A percentile compares a stretch with the other conserved stretches of the same genome.
phyloP scores from a whole-genome alignment of 2,113 vertebrate genomes.

The Electrona antarctica region DNA sequence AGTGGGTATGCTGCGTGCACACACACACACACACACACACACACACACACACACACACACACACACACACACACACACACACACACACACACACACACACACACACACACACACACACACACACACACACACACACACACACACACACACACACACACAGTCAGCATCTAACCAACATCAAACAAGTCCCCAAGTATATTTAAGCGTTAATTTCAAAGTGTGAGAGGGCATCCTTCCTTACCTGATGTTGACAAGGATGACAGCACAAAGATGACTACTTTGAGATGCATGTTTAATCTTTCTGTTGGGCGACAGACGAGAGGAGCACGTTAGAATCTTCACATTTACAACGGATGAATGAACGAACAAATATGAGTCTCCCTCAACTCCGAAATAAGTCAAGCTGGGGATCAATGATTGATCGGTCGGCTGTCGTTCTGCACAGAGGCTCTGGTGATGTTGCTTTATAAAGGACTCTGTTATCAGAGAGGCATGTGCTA shows the following conservation, averaged over 20 bases:
- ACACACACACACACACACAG: no score
- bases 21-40: no score
- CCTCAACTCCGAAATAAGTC: neutral
- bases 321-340: conserved; percentile 9
- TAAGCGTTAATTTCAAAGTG: neutral
- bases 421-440: conserved; percentile 32
- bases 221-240: conserved; percentile 44
- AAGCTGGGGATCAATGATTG: conserved; percentile 12
- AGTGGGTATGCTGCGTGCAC: conserved; percentile 66
- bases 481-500: conserved; percentile 75
- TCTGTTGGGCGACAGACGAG: conserved; percentile 52
- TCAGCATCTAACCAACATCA: no score
- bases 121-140: no score
- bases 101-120: no score
- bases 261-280: conserved; percentile 53
- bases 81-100: no score
- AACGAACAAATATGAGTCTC: neutral
- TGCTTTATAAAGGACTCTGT: conserved; percentile 76
- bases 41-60: no score
- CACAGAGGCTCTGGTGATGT: conserved; percentile 40
- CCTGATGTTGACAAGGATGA: conserved; percentile 67
- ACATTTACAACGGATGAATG: neutral
- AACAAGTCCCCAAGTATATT: neutral
- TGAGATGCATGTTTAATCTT: conserved; percentile 59
- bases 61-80: no score